Conservation (phyloP, 2,113 vertebrate species). For the Vireo altiloquus region DNA sequence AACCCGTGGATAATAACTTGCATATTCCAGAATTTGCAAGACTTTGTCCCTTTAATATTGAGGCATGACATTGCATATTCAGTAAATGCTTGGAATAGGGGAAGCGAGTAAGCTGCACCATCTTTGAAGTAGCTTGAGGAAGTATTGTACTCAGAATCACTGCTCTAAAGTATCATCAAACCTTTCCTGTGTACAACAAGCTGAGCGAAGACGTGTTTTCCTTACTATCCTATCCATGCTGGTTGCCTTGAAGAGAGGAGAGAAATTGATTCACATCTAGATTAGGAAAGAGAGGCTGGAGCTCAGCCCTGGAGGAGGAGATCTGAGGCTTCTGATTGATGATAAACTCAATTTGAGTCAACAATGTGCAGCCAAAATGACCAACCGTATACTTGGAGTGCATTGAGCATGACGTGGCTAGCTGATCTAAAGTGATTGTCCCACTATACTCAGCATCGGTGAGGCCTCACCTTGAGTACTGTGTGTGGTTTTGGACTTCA, state of each 20-base stretch:
- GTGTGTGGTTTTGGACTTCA: background rate
- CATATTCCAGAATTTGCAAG: background rate
- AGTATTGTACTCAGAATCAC: background rate
- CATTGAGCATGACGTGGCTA: background rate
- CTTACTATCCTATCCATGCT: background rate
- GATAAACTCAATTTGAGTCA: background rate
- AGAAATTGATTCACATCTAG: background rate
- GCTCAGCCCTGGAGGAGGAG: background rate
- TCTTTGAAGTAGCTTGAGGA: background rate
- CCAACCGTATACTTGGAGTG: background rate
- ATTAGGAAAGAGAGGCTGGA: background rate
- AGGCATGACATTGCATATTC: background rate
- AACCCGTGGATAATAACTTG: background rate
- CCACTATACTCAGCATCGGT: background rate
- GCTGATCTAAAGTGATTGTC: background rate
- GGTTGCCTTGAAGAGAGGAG: background rate
- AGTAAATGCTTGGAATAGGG: background rate
- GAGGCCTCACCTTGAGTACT: background rate
- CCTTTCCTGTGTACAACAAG: background rate
- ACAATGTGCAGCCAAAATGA: background rate
- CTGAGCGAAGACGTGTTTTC: background rate
- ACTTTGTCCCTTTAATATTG: background rate
- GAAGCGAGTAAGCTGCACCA: background rate
- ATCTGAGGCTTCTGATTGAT: background rate
- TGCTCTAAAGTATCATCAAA: background rate